Conservation (phyloP, 1,140 invertebrate species). For the Eumaeus atala region DNA sequence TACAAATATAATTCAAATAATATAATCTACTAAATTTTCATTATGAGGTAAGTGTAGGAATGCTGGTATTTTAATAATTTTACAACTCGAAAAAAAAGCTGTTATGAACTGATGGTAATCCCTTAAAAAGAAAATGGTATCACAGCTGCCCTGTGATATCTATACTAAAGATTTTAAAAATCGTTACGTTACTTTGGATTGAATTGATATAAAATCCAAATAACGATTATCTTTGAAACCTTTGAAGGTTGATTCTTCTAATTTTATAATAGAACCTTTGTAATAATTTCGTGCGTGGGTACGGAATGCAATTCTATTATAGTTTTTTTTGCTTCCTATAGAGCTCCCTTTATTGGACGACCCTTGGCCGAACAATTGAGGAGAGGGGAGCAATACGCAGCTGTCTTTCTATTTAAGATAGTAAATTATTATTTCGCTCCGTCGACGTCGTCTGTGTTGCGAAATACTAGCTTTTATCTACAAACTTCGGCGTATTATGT, state of each 20-base stretch:
- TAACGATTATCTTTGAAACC: background rate
- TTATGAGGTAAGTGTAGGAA: too few species aligned
- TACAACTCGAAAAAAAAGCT: too few species aligned
- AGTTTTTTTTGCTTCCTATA: slow-evolving; percentile 47
- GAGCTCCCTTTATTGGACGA: slow-evolving; percentile 61
- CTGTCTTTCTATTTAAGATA: slow-evolving; percentile 59
- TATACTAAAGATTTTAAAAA: too few species aligned
- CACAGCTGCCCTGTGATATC: too few species aligned
- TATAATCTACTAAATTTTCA: too few species aligned
- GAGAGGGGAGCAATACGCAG: slow-evolving; percentile 59
- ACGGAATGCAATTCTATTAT: slow-evolving; percentile 55
- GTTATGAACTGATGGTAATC: too few species aligned
- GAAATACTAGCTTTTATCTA: slow-evolving; percentile 15
- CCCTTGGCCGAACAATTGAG: slow-evolving; percentile 62
- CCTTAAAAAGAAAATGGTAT: too few species aligned
- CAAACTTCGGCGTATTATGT: too few species aligned
- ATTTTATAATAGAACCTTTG: slow-evolving; percentile 31
- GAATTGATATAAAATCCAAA: too few species aligned
- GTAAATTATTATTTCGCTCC: slow-evolving; percentile 36
- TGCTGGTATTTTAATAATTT: too few species aligned
- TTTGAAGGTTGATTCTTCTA: slow-evolving; percentile 9
- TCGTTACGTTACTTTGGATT: too few species aligned
- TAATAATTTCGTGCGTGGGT: slow-evolving; percentile 44
- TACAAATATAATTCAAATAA: too few species aligned
- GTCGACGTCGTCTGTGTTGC: slow-evolving; percentile 23